Percentiles rank a stretch among this genome's conserved stretches.
Conservation (phyloP, 2,888 invertebrate genomes). For the Philhelius pedissequus region DNA sequence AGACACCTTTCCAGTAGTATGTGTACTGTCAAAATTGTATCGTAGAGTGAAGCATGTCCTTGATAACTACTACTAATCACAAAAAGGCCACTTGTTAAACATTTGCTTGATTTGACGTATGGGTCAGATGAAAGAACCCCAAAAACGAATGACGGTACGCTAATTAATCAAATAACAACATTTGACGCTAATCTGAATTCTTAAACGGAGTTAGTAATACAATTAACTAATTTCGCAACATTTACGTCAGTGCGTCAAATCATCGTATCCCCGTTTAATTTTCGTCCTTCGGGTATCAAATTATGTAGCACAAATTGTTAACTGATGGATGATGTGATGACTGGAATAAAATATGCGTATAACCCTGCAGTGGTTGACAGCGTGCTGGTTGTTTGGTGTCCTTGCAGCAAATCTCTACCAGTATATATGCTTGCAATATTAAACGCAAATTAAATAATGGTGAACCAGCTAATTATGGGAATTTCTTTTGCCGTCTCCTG, state of each 20-base stretch:
- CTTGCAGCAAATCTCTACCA: not conserved
- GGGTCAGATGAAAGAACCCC: not conserved
- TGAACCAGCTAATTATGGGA: conserved; percentile 55
- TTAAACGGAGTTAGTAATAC: not conserved
- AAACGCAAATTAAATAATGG: conserved; percentile 55
- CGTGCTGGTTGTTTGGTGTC: not conserved
- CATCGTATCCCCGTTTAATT: conserved; percentile 33
- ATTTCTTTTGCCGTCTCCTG: conserved; percentile 37
- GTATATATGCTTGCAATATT: conserved; percentile 25
- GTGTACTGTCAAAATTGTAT: too few species aligned
- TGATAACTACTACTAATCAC: too few species aligned
- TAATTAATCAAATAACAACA: not conserved
- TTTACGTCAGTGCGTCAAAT: conserved; percentile 36
- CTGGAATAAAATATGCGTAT: conserved; percentile 24
- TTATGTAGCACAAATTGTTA: conserved; percentile 57
- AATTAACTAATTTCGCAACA: conserved; percentile 24
- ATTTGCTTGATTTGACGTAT: too few species aligned
- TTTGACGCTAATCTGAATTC: not conserved
- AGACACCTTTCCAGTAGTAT: too few species aligned
- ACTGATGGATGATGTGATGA: conserved; percentile 59
- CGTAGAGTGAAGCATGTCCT: too few species aligned
- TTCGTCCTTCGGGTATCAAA: conserved; percentile 29
- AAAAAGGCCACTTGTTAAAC: too few species aligned
- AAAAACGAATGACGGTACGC: too few species aligned
- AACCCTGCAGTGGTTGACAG: not conserved